These are phyloP conservation scores for Adrianichthys oophorus DNA, from an alignment of 2,797 vertebrate genomes.

Conservation along the genomic window DNA sequence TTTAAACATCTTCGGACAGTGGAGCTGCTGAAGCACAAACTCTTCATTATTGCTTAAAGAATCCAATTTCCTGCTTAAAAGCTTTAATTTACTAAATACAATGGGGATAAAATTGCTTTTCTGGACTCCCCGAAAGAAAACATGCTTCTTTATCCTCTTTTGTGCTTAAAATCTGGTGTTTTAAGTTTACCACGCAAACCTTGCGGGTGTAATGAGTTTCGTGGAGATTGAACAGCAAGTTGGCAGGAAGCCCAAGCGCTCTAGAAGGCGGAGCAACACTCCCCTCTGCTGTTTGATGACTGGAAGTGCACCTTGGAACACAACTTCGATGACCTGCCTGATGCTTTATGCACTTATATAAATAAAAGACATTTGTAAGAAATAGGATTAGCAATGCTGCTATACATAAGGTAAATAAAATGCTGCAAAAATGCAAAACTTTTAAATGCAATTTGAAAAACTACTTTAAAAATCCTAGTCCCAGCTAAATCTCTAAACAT, in stretches of 20 bases:
- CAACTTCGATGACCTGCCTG: not conserved
- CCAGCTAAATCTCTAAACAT: too few relatives aligned
- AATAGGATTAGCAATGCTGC: not conserved
- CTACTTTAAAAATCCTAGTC: not conserved
- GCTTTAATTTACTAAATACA: conserved; percentile 41
- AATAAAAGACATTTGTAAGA: not conserved
- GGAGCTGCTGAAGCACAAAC: conserved; percentile 21
- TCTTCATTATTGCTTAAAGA: conserved; percentile 35
- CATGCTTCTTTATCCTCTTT: not conserved
- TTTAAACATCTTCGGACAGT: conserved; percentile 20
- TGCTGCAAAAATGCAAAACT: not conserved
- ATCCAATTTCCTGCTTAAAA: conserved; percentile 44
- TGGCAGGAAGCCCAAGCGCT: not conserved
- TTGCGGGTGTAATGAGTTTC: not conserved
- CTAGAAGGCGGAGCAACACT: conserved; percentile 41
- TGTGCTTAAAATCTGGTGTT: conserved; percentile 8
- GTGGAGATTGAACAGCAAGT: conserved; percentile 4
- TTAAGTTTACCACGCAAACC: conserved; percentile 3
- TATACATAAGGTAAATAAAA: not conserved
- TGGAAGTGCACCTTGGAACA: not conserved
- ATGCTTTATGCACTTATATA: not conserved
- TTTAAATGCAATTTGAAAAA: not conserved
- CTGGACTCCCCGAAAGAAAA: conserved; percentile 8
- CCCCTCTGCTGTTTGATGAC: conserved; percentile 55
- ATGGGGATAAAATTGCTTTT: conserved; percentile 32